phyloP scores from a whole-genome alignment of 1,140 invertebrate species.

The Muscidifurax raptorellus region DNA sequence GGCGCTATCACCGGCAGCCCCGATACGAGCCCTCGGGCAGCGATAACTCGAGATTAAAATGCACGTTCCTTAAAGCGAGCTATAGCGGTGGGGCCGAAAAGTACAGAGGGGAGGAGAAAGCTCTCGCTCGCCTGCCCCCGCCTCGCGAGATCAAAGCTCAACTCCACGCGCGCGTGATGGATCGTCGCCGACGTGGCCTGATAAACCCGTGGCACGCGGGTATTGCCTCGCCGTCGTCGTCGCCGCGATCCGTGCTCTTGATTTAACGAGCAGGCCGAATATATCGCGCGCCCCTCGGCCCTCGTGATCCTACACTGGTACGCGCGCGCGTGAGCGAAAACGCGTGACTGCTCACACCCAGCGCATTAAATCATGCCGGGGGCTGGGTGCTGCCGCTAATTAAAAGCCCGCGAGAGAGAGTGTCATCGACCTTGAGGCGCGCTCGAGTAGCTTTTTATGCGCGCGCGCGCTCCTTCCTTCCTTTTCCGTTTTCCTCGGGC shows the following conservation, averaged over 20 bases:
- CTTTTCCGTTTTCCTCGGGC: slow-evolving; percentile 14
- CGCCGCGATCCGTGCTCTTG: background rate
- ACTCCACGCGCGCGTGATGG: slow-evolving; percentile 10
- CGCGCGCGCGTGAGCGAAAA: background rate
- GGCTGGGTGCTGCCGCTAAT: background rate
- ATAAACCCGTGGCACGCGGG: slow-evolving; percentile 25
- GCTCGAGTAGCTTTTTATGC: background rate
- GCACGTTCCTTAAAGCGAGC: slow-evolving; percentile 19
- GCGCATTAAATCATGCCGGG: slow-evolving; percentile 8
- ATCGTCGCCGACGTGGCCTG: slow-evolving; percentile 11
- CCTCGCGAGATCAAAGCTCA: background rate
- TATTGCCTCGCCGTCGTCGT: background rate
- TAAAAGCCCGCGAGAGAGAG: slow-evolving; percentile 8
- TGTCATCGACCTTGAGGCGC: slow-evolving; percentile 35
- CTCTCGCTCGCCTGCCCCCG: too few species aligned
- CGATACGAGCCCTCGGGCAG: too few species aligned
- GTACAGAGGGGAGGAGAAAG: background rate
- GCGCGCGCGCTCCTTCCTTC: background rate
- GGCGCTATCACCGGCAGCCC: background rate
- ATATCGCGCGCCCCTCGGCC: background rate
- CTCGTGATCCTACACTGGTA: background rate
- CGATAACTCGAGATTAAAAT: slow-evolving; percentile 36
- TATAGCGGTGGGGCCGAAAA: background rate
- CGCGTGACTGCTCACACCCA: slow-evolving; percentile 39
- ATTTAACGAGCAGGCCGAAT: slow-evolving; percentile 23